Percentiles rank a stretch among this genome's conserved stretches.
Conservation (phyloP, 2,113 vertebrate genomes). For the Bos indicus region DNA sequence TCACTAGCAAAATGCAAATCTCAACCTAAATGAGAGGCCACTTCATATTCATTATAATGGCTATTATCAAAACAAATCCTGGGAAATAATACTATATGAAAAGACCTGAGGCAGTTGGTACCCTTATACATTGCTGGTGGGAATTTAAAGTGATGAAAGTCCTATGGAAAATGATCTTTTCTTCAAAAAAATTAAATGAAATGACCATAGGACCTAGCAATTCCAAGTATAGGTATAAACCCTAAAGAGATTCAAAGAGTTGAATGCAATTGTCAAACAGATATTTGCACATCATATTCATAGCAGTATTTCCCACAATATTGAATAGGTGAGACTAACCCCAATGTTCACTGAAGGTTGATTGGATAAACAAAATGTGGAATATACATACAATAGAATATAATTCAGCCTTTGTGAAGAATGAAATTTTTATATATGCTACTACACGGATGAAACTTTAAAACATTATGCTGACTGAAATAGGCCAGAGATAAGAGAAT, state of each 20-base stretch:
- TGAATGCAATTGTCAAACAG: neutral
- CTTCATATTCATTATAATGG: neutral
- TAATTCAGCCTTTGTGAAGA: neutral
- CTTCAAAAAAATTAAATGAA: neutral
- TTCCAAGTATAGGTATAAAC: neutral
- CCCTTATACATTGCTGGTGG: neutral
- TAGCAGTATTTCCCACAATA: neutral
- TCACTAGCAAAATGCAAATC: neutral
- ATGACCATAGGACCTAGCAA: neutral
- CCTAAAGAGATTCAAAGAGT: neutral
- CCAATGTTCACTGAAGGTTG: neutral
- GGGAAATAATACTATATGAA: neutral
- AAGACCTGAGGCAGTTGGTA: neutral
- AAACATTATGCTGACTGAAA: neutral
- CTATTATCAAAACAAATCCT: neutral
- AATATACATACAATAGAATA: neutral
- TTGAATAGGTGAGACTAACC: neutral
- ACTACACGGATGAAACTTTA: neutral
- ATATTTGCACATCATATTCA: neutral
- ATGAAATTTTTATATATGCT: neutral
- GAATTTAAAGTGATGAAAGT: neutral
- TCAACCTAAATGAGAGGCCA: neutral
- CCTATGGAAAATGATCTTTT: neutral
- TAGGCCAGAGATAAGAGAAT: neutral
- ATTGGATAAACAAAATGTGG: neutral